Evolutionary conservation across 1,140 invertebrate genomes (phyloP).

Genomic region (Ips nitidus): DNA sequence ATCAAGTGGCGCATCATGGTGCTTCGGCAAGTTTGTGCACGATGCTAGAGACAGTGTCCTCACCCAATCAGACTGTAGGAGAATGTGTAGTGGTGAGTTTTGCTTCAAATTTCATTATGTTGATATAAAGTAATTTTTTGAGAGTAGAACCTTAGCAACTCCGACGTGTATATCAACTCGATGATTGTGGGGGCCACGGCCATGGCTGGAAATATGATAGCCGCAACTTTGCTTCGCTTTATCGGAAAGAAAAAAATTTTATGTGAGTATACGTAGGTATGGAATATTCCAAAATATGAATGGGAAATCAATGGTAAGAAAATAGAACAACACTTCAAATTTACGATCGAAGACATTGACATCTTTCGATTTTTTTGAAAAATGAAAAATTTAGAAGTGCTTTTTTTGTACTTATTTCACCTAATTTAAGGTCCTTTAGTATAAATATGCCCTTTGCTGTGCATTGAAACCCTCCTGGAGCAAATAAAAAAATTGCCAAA

Average conservation of each 20-base stretch:
- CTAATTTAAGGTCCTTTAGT: no score
- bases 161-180: constrained; percentile 41
- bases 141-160: constrained; percentile 39
- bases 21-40: constrained; percentile 34
- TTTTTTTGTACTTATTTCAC: no score
- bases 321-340: background rate
- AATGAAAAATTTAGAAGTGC: no score
- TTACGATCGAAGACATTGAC: no score
- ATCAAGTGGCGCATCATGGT: constrained; percentile 31
- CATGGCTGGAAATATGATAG: constrained; percentile 32
- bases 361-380: no score
- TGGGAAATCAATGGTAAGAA: background rate
- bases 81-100: constrained; percentile 36
- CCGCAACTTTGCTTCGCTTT: constrained; percentile 32
- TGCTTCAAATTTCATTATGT: background rate
- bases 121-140: background rate
- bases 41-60: constrained; percentile 32
- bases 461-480: no score
- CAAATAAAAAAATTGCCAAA: no score
- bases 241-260: constrained; percentile 40
- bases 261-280: constrained; percentile 21
- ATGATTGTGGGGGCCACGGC: constrained; percentile 38
- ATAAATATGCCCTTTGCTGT: no score
- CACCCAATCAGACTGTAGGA: constrained; percentile 11
- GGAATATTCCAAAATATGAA: background rate